Evolutionary conservation across 30 jellyfish, hydroid and myxozoan genomes (phyloP), one percentile per base, ranked within the genome.

Genomic region (Cassiopea andromeda): DNA sequence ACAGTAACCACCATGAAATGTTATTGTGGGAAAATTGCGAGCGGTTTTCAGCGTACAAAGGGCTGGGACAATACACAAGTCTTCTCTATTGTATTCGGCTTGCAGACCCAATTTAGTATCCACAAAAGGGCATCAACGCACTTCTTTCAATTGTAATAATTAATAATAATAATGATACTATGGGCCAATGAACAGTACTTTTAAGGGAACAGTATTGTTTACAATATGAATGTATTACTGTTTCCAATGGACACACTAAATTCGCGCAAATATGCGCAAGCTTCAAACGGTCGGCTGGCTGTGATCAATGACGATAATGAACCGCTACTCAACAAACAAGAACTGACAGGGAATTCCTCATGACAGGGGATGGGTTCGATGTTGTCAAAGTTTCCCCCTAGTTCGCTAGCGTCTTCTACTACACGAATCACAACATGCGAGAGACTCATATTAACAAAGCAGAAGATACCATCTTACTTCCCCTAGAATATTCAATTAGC

Each of bases 1-100:
- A 87, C 94, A 77, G 94, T 64, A 87, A 87, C 94, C 94, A 87
- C 94, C 94, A 87, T 87, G 94, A 87, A 87, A 87, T 77, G 94
- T 87, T 87, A 77, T 87, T 87, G 94, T 87, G 94, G 86, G 94
- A 87, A 87, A 87, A 87, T 87, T 87, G 94, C 94, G 79, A 59
- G 94, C 94, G 94, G 94, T 87, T 87, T 69, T 67, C 57, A 10
- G 46, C 74, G 73, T 73, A 77, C 81, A 87, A 87, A 87, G 85
- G 69, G 18, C 13, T 17, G 47, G 46, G 73, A 87, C 87, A 87
- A 87, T 78, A 50, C 73, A 61, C 70, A 69, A 66, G 90, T 48
- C 94, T 69, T 50, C 46, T 60, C 94, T 87, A 87, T 87, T 87
- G 81, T 87, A 69, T 47, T 49, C 71, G 77, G 81, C 73, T 72